Percentiles rank a stretch among this genome's conserved stretches.
Conservation (phyloP, 2,797 vertebrate genomes). For the Crenichthys baileyi region DNA sequence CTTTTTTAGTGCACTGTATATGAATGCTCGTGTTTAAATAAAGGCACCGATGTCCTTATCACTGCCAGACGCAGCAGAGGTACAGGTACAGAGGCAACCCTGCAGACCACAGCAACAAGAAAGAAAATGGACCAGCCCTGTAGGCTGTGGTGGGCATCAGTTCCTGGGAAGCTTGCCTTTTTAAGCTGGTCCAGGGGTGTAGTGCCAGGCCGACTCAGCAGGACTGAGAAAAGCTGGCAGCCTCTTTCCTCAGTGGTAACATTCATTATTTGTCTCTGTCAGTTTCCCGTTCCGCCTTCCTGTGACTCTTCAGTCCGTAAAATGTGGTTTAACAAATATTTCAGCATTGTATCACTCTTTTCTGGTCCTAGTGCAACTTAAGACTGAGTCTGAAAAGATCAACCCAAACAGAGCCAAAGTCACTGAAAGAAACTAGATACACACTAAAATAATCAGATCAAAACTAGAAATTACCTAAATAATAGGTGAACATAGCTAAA, state of each 20-base stretch:
- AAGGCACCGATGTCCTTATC: not conserved
- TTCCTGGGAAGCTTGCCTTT: not conserved
- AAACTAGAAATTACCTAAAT: not conserved
- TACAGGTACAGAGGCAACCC: not conserved
- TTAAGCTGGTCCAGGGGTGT: not conserved
- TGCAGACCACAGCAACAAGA: not conserved
- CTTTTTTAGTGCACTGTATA: not conserved
- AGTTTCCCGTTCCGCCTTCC: not conserved
- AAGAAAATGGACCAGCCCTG: not conserved
- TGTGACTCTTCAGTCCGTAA: not conserved
- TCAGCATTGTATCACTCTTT: not conserved
- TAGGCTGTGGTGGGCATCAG: not conserved
- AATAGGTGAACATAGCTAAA: not conserved
- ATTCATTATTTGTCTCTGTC: not conserved
- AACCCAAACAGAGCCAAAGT: not conserved
- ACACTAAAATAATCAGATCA: not conserved
- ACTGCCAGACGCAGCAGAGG: not conserved
- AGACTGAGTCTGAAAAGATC: not conserved
- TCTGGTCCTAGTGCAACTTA: too few species aligned
- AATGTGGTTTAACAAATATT: not conserved
- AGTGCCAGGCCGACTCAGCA: conserved; percentile 6
- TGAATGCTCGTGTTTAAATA: not conserved
- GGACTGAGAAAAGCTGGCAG: conserved; percentile 4
- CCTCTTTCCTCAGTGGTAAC: not conserved
- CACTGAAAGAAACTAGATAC: not conserved